These are phyloP conservation scores for Chloroclystis v-ata DNA, from an alignment of 2,888 invertebrate species.

Conservation along the genomic window DNA sequence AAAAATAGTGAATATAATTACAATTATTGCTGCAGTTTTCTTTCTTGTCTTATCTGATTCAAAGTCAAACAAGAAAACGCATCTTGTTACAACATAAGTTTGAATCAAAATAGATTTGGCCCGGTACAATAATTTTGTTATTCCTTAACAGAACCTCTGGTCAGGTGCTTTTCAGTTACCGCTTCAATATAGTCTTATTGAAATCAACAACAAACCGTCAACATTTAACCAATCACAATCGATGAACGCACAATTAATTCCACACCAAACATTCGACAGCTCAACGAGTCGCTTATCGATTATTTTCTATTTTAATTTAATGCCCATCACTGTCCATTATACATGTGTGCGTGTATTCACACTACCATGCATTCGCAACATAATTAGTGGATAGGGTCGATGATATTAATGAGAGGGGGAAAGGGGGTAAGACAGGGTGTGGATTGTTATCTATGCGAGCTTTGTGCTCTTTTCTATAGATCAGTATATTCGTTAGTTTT, in stretches of 20 bases:
- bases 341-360: conserved; percentile 34
- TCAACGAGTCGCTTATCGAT: conserved; percentile 54
- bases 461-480: conserved; percentile 72
- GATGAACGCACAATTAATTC: conserved; percentile 53
- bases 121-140: too few relatives aligned
- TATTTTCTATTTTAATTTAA: conserved; percentile 61
- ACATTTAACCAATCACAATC: conserved; percentile 68
- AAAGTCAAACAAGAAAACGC: too few relatives aligned
- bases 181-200: too few relatives aligned
- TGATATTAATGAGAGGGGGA: conserved; percentile 76
- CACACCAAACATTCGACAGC: conserved; percentile 41
- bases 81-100: too few relatives aligned
- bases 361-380: conserved; percentile 71
- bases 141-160: too few relatives aligned
- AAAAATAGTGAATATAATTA: too few relatives aligned
- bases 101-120: too few relatives aligned
- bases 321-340: conserved; percentile 59
- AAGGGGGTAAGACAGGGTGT: conserved; percentile 50
- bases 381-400: conserved; percentile 77
- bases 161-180: too few relatives aligned
- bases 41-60: too few relatives aligned
- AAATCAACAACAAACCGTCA: conserved; percentile 27
- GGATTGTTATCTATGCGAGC: conserved; percentile 73
- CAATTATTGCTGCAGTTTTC: too few relatives aligned
- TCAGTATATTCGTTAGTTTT: conserved; percentile 68